Percentiles rank a stretch among this genome's conserved stretches.
Conservation (phyloP, 2,888 invertebrate species). For the Caenorhabditis wallacei region DNA sequence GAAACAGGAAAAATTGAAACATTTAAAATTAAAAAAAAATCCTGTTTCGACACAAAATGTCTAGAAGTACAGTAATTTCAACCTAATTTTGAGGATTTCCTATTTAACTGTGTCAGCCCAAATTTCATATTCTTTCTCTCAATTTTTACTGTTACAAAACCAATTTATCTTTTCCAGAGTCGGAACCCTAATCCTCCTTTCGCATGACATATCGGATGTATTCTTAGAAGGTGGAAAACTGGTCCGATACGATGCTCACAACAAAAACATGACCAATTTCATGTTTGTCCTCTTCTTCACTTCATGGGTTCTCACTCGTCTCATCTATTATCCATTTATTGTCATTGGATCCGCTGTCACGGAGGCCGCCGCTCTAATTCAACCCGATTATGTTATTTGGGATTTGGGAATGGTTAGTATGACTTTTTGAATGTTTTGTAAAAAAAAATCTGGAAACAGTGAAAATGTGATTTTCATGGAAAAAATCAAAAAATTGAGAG, state of each 20-base stretch:
- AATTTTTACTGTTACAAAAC: not conserved
- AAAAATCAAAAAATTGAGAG: not conserved
- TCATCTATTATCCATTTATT: constrained; percentile 79
- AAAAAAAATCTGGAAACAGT: too few relatives aligned
- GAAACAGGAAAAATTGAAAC: not conserved
- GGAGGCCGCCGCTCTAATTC: constrained; percentile 79
- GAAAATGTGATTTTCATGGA: too few relatives aligned
- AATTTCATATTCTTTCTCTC: not conserved
- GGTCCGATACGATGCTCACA: constrained; percentile 75
- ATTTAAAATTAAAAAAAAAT: too few relatives aligned
- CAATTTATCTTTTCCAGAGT: constrained; percentile 67
- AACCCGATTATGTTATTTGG: constrained; percentile 78
- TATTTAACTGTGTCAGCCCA: too few relatives aligned
- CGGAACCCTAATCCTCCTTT: constrained; percentile 83
- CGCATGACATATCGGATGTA: constrained; percentile 84
- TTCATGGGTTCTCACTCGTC: constrained; percentile 79
- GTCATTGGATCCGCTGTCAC: constrained; percentile 76
- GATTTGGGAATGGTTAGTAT: constrained; percentile 64
- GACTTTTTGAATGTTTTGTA: too few relatives aligned
- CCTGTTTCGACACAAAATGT: too few relatives aligned
- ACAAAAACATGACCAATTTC: constrained; percentile 72
- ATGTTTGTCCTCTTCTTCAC: constrained; percentile 77
- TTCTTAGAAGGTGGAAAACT: constrained; percentile 84
- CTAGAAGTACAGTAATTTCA: too few relatives aligned
- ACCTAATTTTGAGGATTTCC: too few relatives aligned